Conservation (phyloP, 92 coral and sea anemone genomes). For the Meandrina meandrites region DNA sequence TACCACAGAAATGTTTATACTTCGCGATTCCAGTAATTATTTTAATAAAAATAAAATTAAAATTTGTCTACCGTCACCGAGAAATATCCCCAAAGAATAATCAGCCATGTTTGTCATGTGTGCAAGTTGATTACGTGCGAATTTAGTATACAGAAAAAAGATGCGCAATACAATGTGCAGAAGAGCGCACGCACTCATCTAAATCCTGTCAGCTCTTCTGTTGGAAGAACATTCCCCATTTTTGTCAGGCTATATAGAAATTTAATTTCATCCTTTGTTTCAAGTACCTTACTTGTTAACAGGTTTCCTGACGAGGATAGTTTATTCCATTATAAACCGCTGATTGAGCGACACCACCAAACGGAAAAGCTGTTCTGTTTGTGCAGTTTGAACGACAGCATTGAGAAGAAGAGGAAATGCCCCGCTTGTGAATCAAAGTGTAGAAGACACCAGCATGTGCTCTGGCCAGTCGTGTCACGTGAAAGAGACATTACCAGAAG, state of each 20-base stretch:
- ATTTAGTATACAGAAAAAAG: no score
- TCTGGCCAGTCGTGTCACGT: conserved; percentile 53
- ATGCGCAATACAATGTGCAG: no score
- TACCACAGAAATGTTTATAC: no score
- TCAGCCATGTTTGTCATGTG: no score
- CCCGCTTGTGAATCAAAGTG: conserved; percentile 49
- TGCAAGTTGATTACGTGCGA: no score
- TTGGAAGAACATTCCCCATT: neutral
- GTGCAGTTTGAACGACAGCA: conserved; percentile 57
- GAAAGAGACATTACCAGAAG: conserved; percentile 73
- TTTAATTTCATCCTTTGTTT: neutral
- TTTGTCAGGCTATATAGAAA: neutral
- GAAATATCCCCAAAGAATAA: no score
- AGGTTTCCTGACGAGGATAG: conserved; percentile 56
- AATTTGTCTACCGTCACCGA: no score
- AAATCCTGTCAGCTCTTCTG: neutral
- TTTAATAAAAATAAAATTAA: no score
- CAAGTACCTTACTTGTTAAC: neutral
- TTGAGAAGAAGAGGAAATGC: conserved; percentile 36
- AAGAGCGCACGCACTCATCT: no score
- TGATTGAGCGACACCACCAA: neutral
- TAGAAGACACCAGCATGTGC: conserved; percentile 34
- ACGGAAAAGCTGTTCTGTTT: conserved; percentile 47
- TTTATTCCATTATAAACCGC: conserved; percentile 49
- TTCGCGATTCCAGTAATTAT: no score